A percentile compares a stretch with the other conserved stretches of the same genome.
phyloP scores from a whole-genome alignment of 2,113 vertebrate genomes.

The Tupaia tana region DNA sequence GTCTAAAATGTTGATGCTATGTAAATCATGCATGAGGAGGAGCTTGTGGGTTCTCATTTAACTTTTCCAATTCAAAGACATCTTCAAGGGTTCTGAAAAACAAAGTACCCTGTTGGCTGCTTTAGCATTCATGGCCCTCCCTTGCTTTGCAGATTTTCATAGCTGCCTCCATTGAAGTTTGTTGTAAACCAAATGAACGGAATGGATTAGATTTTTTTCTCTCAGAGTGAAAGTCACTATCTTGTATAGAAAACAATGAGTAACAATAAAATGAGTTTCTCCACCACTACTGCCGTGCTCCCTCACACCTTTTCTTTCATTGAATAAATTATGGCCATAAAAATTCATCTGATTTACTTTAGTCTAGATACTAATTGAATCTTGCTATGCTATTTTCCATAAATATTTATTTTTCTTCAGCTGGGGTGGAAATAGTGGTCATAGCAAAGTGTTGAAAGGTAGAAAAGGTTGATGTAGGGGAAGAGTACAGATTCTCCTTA shows the following conservation, averaged over 20 bases:
- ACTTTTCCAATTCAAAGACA: neutral
- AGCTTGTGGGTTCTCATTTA: neutral
- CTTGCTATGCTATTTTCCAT: neutral
- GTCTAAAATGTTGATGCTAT: neutral
- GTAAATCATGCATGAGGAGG: neutral
- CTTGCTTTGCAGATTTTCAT: neutral
- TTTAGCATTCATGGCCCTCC: neutral
- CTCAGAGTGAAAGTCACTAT: neutral
- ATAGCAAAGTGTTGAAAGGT: neutral
- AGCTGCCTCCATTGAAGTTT: neutral
- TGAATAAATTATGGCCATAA: neutral
- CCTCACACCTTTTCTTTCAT: neutral
- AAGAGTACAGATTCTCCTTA: too few relatives aligned
- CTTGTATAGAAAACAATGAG: neutral
- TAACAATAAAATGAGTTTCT: neutral
- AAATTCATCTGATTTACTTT: neutral
- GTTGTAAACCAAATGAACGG: neutral
- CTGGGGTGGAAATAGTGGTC: neutral
- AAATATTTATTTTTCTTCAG: neutral
- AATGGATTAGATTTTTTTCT: slow-evolving; percentile 12
- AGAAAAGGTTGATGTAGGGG: neutral
- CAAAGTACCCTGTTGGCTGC: neutral
- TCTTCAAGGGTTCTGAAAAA: neutral
- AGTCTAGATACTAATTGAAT: neutral
- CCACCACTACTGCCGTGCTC: neutral